Evolutionary conservation across 1,140 invertebrate species (phyloP), one percentile per base, ranked within the genome.

Genomic region (Eufriesea mexicana): DNA sequence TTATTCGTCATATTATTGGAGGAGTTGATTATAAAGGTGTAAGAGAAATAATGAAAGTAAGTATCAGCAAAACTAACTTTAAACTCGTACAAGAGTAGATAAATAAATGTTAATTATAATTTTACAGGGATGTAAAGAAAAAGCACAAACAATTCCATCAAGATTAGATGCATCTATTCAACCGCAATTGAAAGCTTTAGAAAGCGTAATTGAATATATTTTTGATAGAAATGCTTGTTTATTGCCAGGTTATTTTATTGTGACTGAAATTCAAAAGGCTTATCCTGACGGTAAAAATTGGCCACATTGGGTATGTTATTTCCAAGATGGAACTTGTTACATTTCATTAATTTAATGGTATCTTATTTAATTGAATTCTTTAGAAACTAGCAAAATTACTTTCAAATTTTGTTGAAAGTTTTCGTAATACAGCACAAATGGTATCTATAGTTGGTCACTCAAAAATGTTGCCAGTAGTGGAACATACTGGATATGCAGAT

Each of bases 11-110:
- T 90, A 97, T 99, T 79, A 97, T 99, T 91, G 96, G 96, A 57
- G 96, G 97, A 80, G 98, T 99, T 18, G 98, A 99, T 93, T 99
- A 99, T 92, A 99, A 99, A 95, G 98, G 97, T 67, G 98, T 98
- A 2, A 94, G 98, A 87, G 97, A 98, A 95, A 97, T 98, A 59
- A 98, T 98, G 97, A 98, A 98, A 95, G 97, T 97, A 95, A 89
- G 84, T 84, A 51, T 80, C 71, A 57, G 28, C 51, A 14, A 68
- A 61, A 12, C 14, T 45, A 77, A 45, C 59, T 42, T 72, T 28
- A 25, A 25, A 64, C 8, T 61, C n/a, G 14, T 68, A n/a, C 35
- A 71, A 14, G 59, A 6, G 28, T 6, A 51, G 54, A 61, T 77
- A n/a, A 61, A 47, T 28, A 20, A 84, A 61, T 47, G 18, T 45